phyloP scores from a whole-genome alignment of 1,140 invertebrate genomes.

The Drosophila quadrilineata region DNA sequence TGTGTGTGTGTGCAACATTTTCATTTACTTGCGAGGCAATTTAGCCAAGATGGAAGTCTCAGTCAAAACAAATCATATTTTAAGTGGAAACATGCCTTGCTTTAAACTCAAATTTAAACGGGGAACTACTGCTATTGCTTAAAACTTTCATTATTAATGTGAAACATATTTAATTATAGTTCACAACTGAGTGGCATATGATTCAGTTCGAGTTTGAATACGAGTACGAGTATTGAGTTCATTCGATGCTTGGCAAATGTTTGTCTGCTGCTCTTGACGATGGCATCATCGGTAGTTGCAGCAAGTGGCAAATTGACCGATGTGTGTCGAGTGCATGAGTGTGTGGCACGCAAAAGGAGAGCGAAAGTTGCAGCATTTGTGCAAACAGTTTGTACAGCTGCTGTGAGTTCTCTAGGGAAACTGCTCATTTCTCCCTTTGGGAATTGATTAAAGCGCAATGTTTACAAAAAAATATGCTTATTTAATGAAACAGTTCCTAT shows the following conservation, averaged over 20 bases:
- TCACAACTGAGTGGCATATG: too few relatives aligned
- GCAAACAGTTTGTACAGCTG: conserved; percentile 46
- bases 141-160: too few relatives aligned
- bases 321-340: conserved; percentile 58
- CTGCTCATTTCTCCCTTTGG: conserved; percentile 21
- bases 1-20: conserved; percentile 20
- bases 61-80: conserved; percentile 24
- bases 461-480: too few relatives aligned
- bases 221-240: too few relatives aligned
- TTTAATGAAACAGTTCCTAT: too few relatives aligned
- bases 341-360: conserved; percentile 32
- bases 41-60: conserved; percentile 29
- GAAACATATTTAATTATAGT: too few relatives aligned
- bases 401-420: neutral
- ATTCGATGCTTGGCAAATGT: too few relatives aligned
- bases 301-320: conserved; percentile 10
- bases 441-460: conserved; percentile 11
- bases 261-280: too few relatives aligned
- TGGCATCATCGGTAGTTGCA: too few relatives aligned
- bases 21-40: conserved; percentile 60
- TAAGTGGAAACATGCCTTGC: conserved; percentile 9
- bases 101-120: too few relatives aligned
- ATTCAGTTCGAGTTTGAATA: too few relatives aligned
- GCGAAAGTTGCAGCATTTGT: conserved; percentile 49
- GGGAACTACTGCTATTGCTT: neutral